These are phyloP conservation scores for Colostygia pectinataria DNA, from an alignment of 2,888 invertebrate genomes.

Conservation along the genomic window DNA sequence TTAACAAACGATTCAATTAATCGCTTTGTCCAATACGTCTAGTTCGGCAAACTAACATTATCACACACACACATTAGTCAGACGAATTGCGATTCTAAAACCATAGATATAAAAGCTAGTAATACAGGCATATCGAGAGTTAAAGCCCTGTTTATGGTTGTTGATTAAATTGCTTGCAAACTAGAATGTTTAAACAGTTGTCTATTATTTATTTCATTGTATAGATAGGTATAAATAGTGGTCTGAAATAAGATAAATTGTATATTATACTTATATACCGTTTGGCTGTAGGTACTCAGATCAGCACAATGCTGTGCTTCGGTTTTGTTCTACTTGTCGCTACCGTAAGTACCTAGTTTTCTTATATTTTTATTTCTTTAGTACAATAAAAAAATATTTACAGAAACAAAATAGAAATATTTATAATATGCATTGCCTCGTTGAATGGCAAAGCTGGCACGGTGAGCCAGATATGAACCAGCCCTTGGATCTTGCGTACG, in stretches of 20 bases:
- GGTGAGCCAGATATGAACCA: too few relatives aligned
- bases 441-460: too few relatives aligned
- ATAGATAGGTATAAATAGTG: conserved; percentile 64
- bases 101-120: background rate
- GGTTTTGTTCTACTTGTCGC: conserved; percentile 63
- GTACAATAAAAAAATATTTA: too few relatives aligned
- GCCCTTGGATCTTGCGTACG: too few relatives aligned
- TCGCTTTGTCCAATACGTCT: conserved; percentile 51
- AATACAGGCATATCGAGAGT: background rate
- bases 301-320: conserved; percentile 70
- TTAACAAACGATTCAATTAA: conserved; percentile 59
- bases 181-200: conserved; percentile 58
- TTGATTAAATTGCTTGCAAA: conserved; percentile 34
- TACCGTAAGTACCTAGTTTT: conserved; percentile 54
- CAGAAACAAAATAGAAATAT: too few relatives aligned
- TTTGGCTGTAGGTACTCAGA: conserved; percentile 60
- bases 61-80: background rate
- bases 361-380: background rate
- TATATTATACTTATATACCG: conserved; percentile 79
- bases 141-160: conserved; percentile 1
- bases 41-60: conserved; percentile 26
- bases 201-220: conserved; percentile 46
- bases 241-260: conserved; percentile 39
- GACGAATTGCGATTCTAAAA: conserved; percentile 25
- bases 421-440: too few relatives aligned